Evolutionary conservation across 2,888 invertebrate genomes (phyloP).

Genomic region (Venustoraphidia nigricollis): DNA sequence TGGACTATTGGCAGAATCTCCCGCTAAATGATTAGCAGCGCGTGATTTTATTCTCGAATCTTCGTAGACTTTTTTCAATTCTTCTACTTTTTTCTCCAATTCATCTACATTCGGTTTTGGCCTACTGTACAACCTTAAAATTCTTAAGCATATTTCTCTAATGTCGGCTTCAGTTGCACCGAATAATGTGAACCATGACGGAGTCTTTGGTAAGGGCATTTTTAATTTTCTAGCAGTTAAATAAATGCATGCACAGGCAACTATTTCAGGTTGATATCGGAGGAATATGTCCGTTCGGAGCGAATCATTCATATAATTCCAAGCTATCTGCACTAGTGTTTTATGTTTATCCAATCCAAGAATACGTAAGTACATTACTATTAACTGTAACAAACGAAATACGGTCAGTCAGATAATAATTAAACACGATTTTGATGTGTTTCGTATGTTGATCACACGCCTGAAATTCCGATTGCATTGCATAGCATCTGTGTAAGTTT

Average conservation of each 20-base stretch:
- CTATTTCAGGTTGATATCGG: slow-evolving; percentile 88
- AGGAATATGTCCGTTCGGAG: slow-evolving; percentile 93
- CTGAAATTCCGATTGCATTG: too few relatives aligned
- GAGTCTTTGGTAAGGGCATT: slow-evolving; percentile 71
- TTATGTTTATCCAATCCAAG: slow-evolving; percentile 77
- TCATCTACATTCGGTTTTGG: slow-evolving; percentile 60
- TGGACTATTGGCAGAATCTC: slow-evolving; percentile 31
- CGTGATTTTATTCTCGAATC: slow-evolving; percentile 42
- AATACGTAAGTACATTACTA: slow-evolving; percentile 90
- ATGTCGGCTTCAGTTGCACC: slow-evolving; percentile 72
- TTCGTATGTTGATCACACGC: too few relatives aligned
- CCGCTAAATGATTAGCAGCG: slow-evolving; percentile 23
- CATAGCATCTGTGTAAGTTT: too few relatives aligned
- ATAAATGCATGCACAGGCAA: slow-evolving; percentile 98
- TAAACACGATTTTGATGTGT: background rate
- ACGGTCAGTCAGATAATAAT: slow-evolving; percentile 3
- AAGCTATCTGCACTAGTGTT: slow-evolving; percentile 86
- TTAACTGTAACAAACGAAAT: slow-evolving; percentile 34
- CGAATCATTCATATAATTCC: slow-evolving; percentile 99
- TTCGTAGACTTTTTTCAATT: slow-evolving; percentile 53
- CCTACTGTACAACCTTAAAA: slow-evolving; percentile 71
- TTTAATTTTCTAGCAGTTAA: slow-evolving; percentile 80
- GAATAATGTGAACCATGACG: slow-evolving; percentile 82
- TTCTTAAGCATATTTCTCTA: slow-evolving; percentile 64
- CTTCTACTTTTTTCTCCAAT: slow-evolving; percentile 58